Base-by-base conservation (phyloP, 2,888 invertebrate species). In the Drosophila prostipennis region DNA sequence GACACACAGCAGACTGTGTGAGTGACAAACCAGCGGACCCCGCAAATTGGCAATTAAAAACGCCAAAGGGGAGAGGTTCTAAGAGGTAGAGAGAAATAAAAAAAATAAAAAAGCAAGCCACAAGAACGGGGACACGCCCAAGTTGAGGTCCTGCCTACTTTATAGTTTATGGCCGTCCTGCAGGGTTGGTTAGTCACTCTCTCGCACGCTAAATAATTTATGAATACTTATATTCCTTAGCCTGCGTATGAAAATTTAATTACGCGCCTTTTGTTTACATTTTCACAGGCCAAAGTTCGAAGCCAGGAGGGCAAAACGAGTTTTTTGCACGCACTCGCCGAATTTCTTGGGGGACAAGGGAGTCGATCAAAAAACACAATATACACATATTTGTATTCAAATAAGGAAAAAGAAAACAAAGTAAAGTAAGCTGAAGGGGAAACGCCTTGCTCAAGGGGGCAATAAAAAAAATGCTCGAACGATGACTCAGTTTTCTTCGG, bases 211-310 rank as follows among this genome's bases (percentile, higher is more conserved):
- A 45, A 85, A 79, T 85, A 75, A 77, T 73, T 85, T 73, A 87
- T 79, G 67, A 56, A 77, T 60, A 72, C 43, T 3, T 19, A 70
- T 81, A 79, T 67, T 76, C 74, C 87, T 70, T 65, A 63, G 52
- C 43, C 43, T 23, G 61, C 55, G 55, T 72, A 83, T 83, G 68
- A 78, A 86, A 86, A 83, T 88, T 83, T 88, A 83, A 83, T 83
- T 88, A 86, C 74, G 65, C 84, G 64, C 72, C 55, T 76, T 72
- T 88, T 87, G 83, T 87, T 86, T 83, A 86, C 87, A 70, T 83
- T 86, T 86, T 71, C 76, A 83, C 77, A 77, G 78, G 77, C 74
- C 26, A 60, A 74, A 74, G 87, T 63, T 79, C 19, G 19, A 19
- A 19, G 19, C 19, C 19, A 19, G 2, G 79, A 64, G 36, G 32